A percentile compares a stretch with the other conserved stretches of the same genome.
Conservation (phyloP, 1,140 invertebrate species). For the Papilio xuthus region DNA sequence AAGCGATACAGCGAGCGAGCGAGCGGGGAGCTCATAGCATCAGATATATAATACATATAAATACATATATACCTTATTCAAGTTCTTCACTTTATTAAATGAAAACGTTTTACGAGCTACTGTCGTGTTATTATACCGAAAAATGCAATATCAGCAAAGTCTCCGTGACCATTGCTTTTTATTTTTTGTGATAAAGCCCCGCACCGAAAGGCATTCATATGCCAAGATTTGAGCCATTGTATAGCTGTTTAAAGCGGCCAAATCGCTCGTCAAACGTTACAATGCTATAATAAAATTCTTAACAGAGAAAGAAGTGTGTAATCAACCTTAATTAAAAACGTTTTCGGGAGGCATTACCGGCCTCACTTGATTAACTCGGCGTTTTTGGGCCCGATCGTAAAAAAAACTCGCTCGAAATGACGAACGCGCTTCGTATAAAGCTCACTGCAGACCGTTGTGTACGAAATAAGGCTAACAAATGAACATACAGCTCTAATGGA, state of each 20-base stretch:
- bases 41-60: constrained; percentile 14
- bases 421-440: constrained; percentile 45
- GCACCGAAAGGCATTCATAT: constrained; percentile 36
- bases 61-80: constrained; percentile 5
- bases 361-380: constrained; percentile 52
- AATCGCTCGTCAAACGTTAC: constrained; percentile 43
- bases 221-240: constrained; percentile 42
- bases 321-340: constrained; percentile 55
- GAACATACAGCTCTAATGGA: constrained; percentile 17
- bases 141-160: constrained; percentile 30
- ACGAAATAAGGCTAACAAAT: constrained; percentile 25
- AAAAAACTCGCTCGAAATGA: constrained; percentile 51
- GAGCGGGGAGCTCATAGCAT: background rate
- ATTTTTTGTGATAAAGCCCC: constrained; percentile 33
- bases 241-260: constrained; percentile 26
- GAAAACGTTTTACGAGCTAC: constrained; percentile 30
- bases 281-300: constrained; percentile 54
- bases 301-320: constrained; percentile 56
- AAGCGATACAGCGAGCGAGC: constrained; percentile 20
- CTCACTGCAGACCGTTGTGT: constrained; percentile 31
- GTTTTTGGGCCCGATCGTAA: constrained; percentile 49
- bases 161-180: constrained; percentile 25
- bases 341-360: constrained; percentile 40
- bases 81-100: constrained; percentile 29
- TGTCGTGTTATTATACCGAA: constrained; percentile 32